Evolutionary conservation across 2,113 vertebrate species (phyloP).

Genomic region (Mohoua ochrocephala): DNA sequence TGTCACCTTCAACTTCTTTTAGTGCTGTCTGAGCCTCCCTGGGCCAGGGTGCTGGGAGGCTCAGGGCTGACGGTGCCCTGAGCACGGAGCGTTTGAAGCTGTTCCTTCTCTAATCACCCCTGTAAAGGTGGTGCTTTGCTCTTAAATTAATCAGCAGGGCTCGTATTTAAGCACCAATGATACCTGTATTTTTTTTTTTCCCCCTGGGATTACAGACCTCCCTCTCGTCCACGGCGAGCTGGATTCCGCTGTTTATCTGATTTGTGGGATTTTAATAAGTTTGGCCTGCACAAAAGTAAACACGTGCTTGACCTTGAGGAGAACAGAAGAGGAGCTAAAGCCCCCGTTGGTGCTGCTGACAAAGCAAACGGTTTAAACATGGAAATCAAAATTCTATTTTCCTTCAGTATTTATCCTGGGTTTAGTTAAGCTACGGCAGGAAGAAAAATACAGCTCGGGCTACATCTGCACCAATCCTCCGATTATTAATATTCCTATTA

Average conservation of each 20-base stretch:
- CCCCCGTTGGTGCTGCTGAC: neutral
- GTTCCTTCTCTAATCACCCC: neutral
- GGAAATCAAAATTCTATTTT: neutral
- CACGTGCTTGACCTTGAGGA: neutral
- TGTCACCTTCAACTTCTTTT: conserved; percentile 12
- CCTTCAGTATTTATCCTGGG: neutral
- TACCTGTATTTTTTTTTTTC: neutral
- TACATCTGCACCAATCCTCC: neutral
- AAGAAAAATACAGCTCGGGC: neutral
- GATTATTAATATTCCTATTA: conserved; percentile 44
- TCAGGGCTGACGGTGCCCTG: neutral
- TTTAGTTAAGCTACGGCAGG: neutral
- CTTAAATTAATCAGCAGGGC: conserved; percentile 11
- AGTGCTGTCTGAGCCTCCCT: neutral
- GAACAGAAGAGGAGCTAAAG: neutral
- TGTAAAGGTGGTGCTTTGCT: neutral
- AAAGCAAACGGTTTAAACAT: neutral
- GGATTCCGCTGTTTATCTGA: conserved; percentile 11
- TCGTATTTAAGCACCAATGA: neutral
- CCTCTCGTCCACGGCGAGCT: neutral
- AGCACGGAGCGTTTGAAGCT: neutral
- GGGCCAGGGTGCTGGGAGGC: neutral
- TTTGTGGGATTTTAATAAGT: conserved; percentile 32
- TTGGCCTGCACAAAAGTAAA: neutral
- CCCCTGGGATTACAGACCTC: neutral